Percentiles rank a stretch among this genome's conserved stretches.
These are phyloP conservation scores for Xestoiulus laeticollis DNA, from an alignment of 2,888 invertebrate genomes.

Conservation along the genomic window DNA sequence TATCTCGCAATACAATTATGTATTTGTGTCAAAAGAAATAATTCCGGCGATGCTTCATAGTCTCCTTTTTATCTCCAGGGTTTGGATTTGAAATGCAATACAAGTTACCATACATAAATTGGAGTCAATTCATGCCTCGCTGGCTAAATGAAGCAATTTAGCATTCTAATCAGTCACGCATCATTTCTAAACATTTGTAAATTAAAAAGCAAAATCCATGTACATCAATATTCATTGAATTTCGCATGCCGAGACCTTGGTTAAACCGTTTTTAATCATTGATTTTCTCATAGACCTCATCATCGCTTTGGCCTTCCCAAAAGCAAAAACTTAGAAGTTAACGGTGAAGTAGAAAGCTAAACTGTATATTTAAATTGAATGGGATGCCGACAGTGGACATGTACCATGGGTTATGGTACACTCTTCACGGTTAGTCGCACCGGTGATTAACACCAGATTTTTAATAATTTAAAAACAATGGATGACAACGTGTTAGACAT, in stretches of 20 bases:
- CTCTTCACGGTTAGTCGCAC: neutral
- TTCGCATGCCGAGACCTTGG: neutral
- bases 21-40: slow-evolving; percentile 3
- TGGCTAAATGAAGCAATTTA: neutral
- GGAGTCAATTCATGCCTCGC: neutral
- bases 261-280: neutral
- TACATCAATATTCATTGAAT: slow-evolving; percentile 5
- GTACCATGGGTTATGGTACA: neutral
- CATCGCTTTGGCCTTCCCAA: neutral
- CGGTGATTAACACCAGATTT: neutral
- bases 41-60: neutral
- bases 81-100: neutral
- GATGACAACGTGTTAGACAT: too few species aligned
- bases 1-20: slow-evolving; percentile 2
- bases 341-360: neutral
- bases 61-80: neutral
- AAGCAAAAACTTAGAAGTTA: neutral
- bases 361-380: neutral
- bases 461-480: too few species aligned
- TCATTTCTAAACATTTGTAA: neutral
- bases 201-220: neutral
- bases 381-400: neutral
- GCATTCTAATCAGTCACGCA: neutral
- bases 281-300: neutral
- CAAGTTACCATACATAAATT: neutral